phyloP scores from a whole-genome alignment of 2,797 vertebrate species.

The Euphonia xanthogaster region DNA sequence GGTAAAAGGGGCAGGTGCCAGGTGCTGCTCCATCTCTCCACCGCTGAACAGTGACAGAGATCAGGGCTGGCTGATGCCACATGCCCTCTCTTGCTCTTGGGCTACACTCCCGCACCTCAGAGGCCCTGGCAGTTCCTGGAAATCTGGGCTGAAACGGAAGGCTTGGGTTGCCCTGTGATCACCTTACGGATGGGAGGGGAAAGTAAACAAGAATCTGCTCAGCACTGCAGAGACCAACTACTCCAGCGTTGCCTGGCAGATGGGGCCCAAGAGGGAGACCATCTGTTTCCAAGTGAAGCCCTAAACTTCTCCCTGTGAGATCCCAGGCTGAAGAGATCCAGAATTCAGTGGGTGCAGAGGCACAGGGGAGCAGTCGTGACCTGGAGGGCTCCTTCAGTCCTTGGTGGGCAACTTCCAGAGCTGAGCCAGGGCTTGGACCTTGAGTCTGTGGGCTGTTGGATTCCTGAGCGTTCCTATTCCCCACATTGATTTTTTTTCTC shows the following conservation, averaged over 20 bases:
- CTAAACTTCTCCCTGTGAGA: neutral
- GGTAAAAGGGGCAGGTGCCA: neutral
- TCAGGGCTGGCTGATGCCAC: neutral
- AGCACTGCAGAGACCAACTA: conserved; percentile 19
- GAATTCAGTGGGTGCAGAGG: neutral
- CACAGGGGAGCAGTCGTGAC: neutral
- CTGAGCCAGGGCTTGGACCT: neutral
- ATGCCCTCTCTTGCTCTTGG: neutral
- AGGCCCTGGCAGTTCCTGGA: neutral
- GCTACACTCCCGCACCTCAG: fast-evolving
- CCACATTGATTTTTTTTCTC: fast-evolving
- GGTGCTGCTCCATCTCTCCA: neutral
- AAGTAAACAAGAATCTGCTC: conserved; percentile 52
- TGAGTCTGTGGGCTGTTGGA: neutral
- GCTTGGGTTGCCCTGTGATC: neutral
- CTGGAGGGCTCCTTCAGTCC: neutral
- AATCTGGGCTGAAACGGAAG: neutral
- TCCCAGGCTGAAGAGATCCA: neutral
- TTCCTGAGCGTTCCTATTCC: neutral
- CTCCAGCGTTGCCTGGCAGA: conserved; percentile 55
- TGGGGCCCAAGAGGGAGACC: conserved; percentile 46
- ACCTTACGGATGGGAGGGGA: conserved; percentile 14
- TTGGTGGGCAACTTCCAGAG: neutral
- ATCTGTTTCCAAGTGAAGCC: conserved; percentile 11
- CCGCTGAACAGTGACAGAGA: neutral